Percentiles rank a stretch among this genome's conserved stretches.
phyloP scores from a whole-genome alignment of 2,888 invertebrate genomes.

The Urechis unicinctus region DNA sequence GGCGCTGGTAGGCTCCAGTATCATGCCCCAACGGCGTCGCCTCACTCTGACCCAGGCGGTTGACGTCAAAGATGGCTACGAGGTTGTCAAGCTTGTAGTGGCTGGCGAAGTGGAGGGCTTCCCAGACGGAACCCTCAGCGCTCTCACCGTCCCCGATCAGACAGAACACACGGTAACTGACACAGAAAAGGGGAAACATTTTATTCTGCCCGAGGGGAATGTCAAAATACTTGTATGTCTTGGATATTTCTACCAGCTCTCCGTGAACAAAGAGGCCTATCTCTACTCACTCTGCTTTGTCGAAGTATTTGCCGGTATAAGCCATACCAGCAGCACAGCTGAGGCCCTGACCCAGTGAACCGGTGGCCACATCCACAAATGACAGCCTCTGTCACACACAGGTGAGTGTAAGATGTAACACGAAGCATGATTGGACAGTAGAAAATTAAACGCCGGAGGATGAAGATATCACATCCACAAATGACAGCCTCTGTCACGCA shows the following conservation, averaged over 20 bases:
- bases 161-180: slow-evolving; percentile 76
- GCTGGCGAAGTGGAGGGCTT: slow-evolving; percentile 89
- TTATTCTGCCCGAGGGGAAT: not conserved
- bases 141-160: slow-evolving; percentile 96
- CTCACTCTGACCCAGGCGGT: slow-evolving; percentile 95
- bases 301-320: slow-evolving; percentile 83
- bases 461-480: slow-evolving; percentile 96
- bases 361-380: slow-evolving; percentile 98
- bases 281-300: slow-evolving; percentile 76
- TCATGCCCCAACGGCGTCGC: slow-evolving; percentile 89
- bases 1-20: slow-evolving; percentile 70
- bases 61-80: slow-evolving; percentile 93
- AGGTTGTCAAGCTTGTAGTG: slow-evolving; percentile 94
- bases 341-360: slow-evolving; percentile 93
- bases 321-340: slow-evolving; percentile 93
- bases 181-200: slow-evolving; percentile 3
- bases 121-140: slow-evolving; percentile 97
- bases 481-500: slow-evolving; percentile 70
- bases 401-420: too few relatives aligned
- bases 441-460: too few relatives aligned
- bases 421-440: too few relatives aligned
- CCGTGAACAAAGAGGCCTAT: too few relatives aligned
- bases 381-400: slow-evolving; percentile 67
- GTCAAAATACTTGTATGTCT: too few relatives aligned
- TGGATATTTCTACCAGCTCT: too few relatives aligned